Base-by-base conservation (phyloP, 2,888 invertebrate species). In the Papilio demoleus region DNA sequence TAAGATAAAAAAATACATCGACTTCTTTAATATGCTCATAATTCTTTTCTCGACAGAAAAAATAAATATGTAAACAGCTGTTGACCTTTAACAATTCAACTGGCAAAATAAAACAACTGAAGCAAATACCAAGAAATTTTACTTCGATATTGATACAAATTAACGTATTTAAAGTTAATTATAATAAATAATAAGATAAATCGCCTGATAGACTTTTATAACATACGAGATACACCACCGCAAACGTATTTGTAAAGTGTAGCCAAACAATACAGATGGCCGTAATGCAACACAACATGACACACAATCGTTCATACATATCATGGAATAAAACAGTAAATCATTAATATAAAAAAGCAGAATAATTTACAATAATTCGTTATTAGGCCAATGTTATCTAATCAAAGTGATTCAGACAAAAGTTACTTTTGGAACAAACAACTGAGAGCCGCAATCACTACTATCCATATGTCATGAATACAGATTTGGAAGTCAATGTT, bases 401-500 rank as follows among this genome's bases (percentile, higher is more conserved):
- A 67, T 63, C 62, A 36, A 45, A 42, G 31, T 62, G 34, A 58
- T 68, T 60, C 59, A 64, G 50, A 17, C n/a, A 31, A 50, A 22
- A 63, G 47, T 5, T 47, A n/a, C 34, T 12, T n/a, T 38, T 27
- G 31, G 68, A 65, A 65, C 27, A 65, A 69, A 61, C 53, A 65
- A 65, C 68, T 24, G 12, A 56, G 60, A 61, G 34, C 5, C 50
- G 24, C 58, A 47, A 68, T 63, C 42, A 47, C 36, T 64, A 50
- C 58, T 59, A 70, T 67, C 31, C 67, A 67, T 70, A 67, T 40
- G 17, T 4, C 45, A 68, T 65, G 53, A 64, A 64, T 61, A 38
- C 45, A 17, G 36, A 47, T 70, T 70, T 70, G 65, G 42, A 65
- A 70, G 67, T 70, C 70, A 70, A 70, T 61, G 40, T 24, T 70